phyloP scores from a whole-genome alignment of 2,888 invertebrate genomes.

The Andrena dorsata region DNA sequence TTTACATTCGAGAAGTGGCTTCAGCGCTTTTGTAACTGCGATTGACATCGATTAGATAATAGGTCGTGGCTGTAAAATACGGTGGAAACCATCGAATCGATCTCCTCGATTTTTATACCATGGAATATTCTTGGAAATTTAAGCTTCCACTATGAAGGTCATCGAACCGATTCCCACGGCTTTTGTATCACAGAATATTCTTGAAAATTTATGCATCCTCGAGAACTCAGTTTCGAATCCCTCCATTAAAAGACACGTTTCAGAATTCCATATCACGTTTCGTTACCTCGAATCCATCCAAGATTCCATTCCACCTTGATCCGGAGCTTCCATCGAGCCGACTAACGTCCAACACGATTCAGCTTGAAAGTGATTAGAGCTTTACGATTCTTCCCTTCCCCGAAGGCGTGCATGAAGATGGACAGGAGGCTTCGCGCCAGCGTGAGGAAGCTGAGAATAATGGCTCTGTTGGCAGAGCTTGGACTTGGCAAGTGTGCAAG shows the following conservation, averaged over 20 bases:
- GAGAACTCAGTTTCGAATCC: background rate
- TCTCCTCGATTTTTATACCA: background rate
- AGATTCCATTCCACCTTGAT: background rate
- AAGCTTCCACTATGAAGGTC: background rate
- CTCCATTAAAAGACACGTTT: background rate
- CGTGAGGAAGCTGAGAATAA: conserved; percentile 84
- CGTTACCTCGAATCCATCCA: background rate
- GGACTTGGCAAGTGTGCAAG: conserved; percentile 90
- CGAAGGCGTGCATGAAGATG: conserved; percentile 92
- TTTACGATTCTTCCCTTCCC: conserved; percentile 23
- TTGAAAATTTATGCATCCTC: too few species aligned
- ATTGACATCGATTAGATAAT: background rate
- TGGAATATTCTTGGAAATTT: background rate
- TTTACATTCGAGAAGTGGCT: background rate
- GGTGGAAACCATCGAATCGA: too few species aligned
- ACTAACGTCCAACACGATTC: conserved; percentile 15
- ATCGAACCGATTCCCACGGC: too few species aligned
- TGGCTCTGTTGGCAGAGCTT: conserved; percentile 88
- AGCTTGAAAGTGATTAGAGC: conserved; percentile 34
- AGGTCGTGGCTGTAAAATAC: background rate
- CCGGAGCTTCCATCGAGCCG: background rate
- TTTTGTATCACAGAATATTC: background rate
- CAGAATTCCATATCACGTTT: background rate
- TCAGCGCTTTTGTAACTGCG: background rate
- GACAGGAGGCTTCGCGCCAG: conserved; percentile 85